A percentile compares a stretch with the other conserved stretches of the same genome.
Evolutionary conservation across 2,113 vertebrate species (phyloP).

Genomic region (Anhinga anhinga): DNA sequence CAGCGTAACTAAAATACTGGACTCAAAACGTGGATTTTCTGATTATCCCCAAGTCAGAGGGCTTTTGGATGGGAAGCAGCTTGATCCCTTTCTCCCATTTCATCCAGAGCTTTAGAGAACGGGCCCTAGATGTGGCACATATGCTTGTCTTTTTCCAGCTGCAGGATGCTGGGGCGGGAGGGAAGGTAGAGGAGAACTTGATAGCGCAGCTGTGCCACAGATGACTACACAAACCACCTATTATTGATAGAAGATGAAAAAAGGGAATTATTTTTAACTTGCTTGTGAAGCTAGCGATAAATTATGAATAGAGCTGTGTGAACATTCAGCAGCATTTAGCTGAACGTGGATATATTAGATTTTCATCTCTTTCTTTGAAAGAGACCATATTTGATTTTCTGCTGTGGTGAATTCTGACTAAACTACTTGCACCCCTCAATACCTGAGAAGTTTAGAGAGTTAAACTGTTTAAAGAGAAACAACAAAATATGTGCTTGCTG

Average conservation of each 20-base stretch:
- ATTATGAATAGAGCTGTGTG: background rate
- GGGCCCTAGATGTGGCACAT: background rate
- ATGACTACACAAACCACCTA: fast-evolving
- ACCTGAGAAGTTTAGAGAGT: no score
- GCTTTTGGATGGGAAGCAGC: background rate
- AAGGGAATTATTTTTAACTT: background rate
- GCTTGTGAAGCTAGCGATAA: background rate
- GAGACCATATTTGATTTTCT: background rate
- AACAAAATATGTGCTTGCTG: no score
- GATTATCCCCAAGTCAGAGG: no score
- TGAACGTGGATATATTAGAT: fast-evolving
- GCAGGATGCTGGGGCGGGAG: background rate
- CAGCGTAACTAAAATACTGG: fast-evolving
- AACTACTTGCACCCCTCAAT: background rate
- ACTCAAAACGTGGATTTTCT: background rate
- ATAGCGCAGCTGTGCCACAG: background rate
- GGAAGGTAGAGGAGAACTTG: background rate
- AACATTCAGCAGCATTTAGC: fast-evolving
- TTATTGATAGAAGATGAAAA: background rate
- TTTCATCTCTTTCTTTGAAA: background rate
- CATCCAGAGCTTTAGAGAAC: background rate
- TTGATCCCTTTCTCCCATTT: background rate
- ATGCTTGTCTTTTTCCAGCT: background rate
- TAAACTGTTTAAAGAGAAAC: no score
- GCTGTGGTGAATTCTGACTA: background rate